Base-by-base conservation (phyloP, 2,113 vertebrate genomes). In the Egretta garzetta region DNA sequence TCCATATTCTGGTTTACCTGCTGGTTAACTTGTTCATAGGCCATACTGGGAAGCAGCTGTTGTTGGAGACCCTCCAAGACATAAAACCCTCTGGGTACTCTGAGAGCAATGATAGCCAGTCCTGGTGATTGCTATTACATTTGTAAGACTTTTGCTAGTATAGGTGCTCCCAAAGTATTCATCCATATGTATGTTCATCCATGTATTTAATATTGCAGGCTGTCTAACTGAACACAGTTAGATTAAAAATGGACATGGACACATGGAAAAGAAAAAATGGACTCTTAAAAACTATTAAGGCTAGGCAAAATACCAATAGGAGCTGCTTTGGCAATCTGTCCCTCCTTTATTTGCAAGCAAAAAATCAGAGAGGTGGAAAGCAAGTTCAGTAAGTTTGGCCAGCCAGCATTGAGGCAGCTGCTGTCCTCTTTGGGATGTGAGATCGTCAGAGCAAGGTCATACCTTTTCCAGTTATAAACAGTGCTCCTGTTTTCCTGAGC, bases 371-470 rank as follows among this genome's bases (percentile, higher is more conserved):
- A 39, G 11, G 9, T 14, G 58, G 60, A 72, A 86, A 6, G 9
- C 10, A 70, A 27, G 3, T 81, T 49, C 80, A 35, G 0, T 50
- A 21, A 30, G 7, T 79, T 86, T 39, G 39, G 14, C 10, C 23
- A 37, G 14, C 6, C 15, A 43, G 6, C 0, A 0, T 5, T 62
- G 52, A 80, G 27, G 27, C 28, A 88, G 28, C 16, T 80, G 41
- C 28, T 55, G 2, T 63, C 26, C 9, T 55, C 0, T 37, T 32
- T 47, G 39, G 33, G 35, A 73, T 12, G 8, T 23, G 59, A 87
- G 33, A 11, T 70, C 7, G 2, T 37, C 35, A 70, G 32, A 72
- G 10, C 13, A 91, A 91, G 14, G 21, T 53, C 22, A 32, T 45
- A 67, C 4, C 19, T 93, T 75, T 55, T 82, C 37, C 47, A 49